phyloP scores from a whole-genome alignment of 2,113 vertebrate genomes.

The Sula dactylatra region DNA sequence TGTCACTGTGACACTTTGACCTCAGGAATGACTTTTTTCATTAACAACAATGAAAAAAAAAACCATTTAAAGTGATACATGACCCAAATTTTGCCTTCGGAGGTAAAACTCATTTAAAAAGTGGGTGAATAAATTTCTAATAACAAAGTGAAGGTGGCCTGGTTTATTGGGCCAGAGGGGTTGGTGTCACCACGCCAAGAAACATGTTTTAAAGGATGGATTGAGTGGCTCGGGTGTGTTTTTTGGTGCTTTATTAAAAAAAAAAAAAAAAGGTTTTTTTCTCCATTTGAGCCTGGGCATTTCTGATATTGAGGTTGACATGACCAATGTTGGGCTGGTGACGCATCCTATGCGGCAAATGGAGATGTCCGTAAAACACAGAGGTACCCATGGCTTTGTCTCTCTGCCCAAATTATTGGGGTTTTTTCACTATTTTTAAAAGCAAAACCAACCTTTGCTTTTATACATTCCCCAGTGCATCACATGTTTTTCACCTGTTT shows the following conservation, averaged over 20 bases:
- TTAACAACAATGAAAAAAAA: background rate
- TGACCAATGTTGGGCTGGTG: background rate
- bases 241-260: background rate
- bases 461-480: background rate
- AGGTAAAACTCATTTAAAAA: background rate
- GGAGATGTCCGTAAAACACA: background rate
- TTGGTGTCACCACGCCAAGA: background rate
- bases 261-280: background rate
- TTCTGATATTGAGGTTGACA: background rate
- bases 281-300: background rate
- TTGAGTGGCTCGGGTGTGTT: background rate
- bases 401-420: background rate
- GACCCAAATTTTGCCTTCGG: background rate
- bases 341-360: fast-evolving
- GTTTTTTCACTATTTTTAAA: background rate
- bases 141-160: background rate
- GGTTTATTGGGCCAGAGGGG: background rate
- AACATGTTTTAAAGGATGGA: too few relatives aligned
- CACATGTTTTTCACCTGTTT: background rate
- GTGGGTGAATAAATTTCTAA: background rate
- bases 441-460: background rate
- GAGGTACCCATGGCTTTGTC: background rate
- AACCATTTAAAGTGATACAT: background rate
- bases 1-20: background rate
- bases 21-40: background rate